Percentiles rank a stretch among this genome's conserved stretches.
Conservation (phyloP, 2,797 vertebrate species). For the Mycteria americana region DNA sequence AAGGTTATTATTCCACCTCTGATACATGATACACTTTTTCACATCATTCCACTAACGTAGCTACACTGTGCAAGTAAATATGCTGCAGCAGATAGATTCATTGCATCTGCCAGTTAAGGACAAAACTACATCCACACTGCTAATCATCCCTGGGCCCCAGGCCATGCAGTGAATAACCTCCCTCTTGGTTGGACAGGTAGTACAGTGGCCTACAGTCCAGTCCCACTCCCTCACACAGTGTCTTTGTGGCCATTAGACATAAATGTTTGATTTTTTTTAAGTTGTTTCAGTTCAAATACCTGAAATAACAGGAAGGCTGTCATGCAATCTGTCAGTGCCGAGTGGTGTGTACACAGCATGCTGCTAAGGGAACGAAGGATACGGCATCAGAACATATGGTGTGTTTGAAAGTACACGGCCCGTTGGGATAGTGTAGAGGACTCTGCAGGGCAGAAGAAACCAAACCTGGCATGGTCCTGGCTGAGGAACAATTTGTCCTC, state of each 20-base stretch:
- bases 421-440: background rate
- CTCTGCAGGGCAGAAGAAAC: slow-evolving; percentile 5
- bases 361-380: background rate
- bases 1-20: background rate
- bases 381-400: background rate
- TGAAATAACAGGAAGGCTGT: slow-evolving; percentile 22
- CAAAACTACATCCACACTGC: background rate
- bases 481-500: background rate
- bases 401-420: background rate
- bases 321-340: background rate
- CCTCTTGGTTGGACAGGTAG: background rate
- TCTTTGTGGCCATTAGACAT: background rate
- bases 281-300: background rate
- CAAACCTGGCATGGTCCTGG: background rate
- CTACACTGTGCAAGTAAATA: slow-evolving; percentile 4
- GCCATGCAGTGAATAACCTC: background rate
- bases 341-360: background rate
- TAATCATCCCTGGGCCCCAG: background rate
- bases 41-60: background rate
- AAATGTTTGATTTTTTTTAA: background rate
- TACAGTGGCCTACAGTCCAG: background rate
- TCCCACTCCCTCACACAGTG: background rate
- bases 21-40: background rate
- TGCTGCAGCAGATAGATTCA: background rate
- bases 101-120: background rate